Evolutionary conservation across 2,113 vertebrate species (phyloP).

Genomic region (Ranitomeya imitator): DNA sequence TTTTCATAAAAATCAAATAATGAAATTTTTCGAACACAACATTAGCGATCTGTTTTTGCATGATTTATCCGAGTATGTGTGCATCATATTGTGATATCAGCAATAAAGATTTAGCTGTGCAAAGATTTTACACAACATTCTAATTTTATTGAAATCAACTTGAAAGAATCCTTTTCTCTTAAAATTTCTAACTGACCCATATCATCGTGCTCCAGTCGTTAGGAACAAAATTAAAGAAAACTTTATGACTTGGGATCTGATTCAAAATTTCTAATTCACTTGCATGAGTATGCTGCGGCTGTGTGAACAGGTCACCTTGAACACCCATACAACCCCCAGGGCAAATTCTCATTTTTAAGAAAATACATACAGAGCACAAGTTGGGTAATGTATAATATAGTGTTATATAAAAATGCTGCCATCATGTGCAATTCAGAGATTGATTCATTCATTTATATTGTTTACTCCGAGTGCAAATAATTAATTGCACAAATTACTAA

Average conservation of each 20-base stretch:
- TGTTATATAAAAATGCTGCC: background rate
- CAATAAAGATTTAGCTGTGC: too few relatives aligned
- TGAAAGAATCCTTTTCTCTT: background rate
- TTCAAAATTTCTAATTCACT: constrained; percentile 20
- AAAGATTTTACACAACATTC: background rate
- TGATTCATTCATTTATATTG: background rate
- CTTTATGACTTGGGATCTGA: constrained; percentile 32
- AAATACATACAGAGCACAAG: constrained; percentile 24
- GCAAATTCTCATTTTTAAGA: background rate
- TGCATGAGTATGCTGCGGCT: constrained; percentile 21
- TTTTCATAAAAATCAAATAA: background rate
- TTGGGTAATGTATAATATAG: background rate
- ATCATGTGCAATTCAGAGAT: background rate
- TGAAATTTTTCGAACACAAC: background rate
- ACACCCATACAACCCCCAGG: background rate
- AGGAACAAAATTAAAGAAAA: constrained; percentile 24
- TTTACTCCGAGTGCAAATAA: background rate
- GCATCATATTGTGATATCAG: background rate
- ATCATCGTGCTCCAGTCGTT: constrained; percentile 4
- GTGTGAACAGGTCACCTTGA: constrained; percentile 39
- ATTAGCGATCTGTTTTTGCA: background rate
- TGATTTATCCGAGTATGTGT: background rate
- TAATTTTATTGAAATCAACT: background rate
- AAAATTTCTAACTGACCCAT: constrained; percentile 23
- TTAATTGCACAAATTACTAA: background rate